Percentiles rank a stretch among this genome's conserved stretches.
Conservation (phyloP, 2,888 invertebrate genomes). For the Drosophila incognita region DNA sequence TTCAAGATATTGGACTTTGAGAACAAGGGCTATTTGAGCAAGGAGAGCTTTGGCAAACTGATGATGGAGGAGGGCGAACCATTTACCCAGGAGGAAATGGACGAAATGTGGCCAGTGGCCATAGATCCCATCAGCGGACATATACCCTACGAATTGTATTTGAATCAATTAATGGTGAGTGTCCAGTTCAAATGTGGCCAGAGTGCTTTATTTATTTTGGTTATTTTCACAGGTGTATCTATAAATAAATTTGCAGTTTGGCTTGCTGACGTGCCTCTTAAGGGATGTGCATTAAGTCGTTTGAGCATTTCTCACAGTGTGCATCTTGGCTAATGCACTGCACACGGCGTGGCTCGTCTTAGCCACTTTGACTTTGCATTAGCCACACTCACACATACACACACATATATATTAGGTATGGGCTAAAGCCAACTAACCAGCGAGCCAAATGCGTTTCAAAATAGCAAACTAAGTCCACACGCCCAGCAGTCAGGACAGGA, state of each 20-base stretch:
- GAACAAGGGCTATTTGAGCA: constrained; percentile 91
- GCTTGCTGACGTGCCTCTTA: background rate
- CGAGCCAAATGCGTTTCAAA: constrained; percentile 69
- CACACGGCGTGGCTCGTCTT: constrained; percentile 21
- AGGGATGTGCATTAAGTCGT: background rate
- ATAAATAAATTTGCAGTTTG: constrained; percentile 5
- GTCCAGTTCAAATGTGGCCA: rapidly evolving
- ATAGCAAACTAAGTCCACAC: constrained; percentile 54
- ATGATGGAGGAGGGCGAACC: constrained; percentile 96
- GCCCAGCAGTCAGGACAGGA: constrained; percentile 36
- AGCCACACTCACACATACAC: constrained; percentile 32
- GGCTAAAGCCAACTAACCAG: constrained; percentile 59
- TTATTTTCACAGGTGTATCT: constrained; percentile 54
- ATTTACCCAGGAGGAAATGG: constrained; percentile 94
- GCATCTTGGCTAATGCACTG: constrained; percentile 5
- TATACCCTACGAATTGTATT: constrained; percentile 94
- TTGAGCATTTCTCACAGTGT: constrained; percentile 14
- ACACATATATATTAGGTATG: constrained; percentile 8
- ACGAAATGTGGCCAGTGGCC: constrained; percentile 95
- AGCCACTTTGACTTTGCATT: constrained; percentile 59
- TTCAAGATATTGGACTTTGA: constrained; percentile 93
- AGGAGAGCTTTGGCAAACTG: constrained; percentile 90
- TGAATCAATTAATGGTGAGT: constrained; percentile 92
- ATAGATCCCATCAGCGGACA: constrained; percentile 92
- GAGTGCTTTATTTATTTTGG: background rate